A percentile compares a stretch with the other conserved stretches of the same genome.
These are phyloP conservation scores for Cranoglanis bouderius DNA, from an alignment of 2,113 vertebrate species.

Conservation along the genomic window DNA sequence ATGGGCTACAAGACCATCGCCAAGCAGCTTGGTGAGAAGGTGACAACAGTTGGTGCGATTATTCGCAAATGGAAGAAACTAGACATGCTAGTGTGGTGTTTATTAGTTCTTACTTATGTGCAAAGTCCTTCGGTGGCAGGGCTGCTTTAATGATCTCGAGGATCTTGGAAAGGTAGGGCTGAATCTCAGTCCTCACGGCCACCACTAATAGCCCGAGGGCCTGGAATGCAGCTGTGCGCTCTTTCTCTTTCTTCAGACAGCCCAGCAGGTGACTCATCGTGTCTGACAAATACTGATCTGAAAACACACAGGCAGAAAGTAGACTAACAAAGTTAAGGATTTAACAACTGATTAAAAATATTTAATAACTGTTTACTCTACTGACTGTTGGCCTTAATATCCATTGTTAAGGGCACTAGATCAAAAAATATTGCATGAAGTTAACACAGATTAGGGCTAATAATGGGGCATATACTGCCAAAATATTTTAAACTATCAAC, in stretches of 20 bases:
- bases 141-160: conserved; percentile 97
- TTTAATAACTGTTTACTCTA: neutral
- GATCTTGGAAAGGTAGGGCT: conserved; percentile 89
- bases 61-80: too few relatives aligned
- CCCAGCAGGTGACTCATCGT: conserved; percentile 94
- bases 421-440: neutral
- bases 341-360: too few relatives aligned
- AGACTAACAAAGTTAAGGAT: neutral
- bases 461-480: neutral
- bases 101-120: conserved; percentile 86
- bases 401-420: neutral
- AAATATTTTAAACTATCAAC: neutral
- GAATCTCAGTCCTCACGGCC: conserved; percentile 90
- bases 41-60: too few relatives aligned
- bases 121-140: conserved; percentile 95
- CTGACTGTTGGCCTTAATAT: neutral
- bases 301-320: conserved; percentile 12
- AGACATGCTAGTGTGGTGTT: neutral
- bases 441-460: neutral
- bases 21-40: too few relatives aligned
- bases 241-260: conserved; percentile 96
- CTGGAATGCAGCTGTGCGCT: conserved; percentile 92
- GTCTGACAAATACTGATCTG: conserved; percentile 94
- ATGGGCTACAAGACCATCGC: too few relatives aligned
- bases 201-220: conserved; percentile 94